Evolutionary conservation across 35 echinoderm and acorn worm genomes (phyloP).

Genomic region (Apostichopus californicus): DNA sequence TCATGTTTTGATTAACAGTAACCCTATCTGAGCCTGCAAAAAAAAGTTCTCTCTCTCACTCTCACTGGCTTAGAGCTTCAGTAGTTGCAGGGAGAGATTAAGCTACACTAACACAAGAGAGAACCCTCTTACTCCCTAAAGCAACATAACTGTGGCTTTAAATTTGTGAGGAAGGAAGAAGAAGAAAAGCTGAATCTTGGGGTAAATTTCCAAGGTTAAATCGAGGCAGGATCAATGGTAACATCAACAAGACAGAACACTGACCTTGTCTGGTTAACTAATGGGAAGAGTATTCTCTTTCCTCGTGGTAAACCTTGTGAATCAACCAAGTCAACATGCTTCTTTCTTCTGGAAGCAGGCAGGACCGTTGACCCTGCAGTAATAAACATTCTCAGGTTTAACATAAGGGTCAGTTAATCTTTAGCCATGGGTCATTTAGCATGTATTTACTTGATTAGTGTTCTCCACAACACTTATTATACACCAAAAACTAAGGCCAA

Average conservation of each 20-base stretch:
- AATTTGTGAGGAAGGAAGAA: not conserved
- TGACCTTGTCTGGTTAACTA: not conserved
- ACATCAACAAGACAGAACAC: conserved; percentile 11
- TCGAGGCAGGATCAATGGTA: conserved; percentile 3
- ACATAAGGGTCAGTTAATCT: no score
- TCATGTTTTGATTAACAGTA: conserved; percentile 43
- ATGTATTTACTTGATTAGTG: no score
- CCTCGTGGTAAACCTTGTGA: not conserved
- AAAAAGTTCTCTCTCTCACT: not conserved
- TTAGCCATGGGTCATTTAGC: no score
- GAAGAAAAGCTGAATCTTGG: not conserved
- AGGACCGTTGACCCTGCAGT: no score
- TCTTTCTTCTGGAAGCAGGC: no score
- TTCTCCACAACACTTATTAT: no score
- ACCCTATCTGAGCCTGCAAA: conserved; percentile 9
- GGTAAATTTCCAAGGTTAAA: conserved; percentile 31
- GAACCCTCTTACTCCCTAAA: not conserved
- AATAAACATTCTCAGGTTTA: no score
- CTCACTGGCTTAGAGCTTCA: not conserved
- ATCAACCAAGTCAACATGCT: no score
- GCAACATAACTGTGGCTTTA: conserved; percentile 27
- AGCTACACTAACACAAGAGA: conserved; percentile 36
- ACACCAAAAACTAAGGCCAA: no score
- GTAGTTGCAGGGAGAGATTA: conserved; percentile 4
- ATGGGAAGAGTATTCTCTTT: not conserved